A percentile compares a stretch with the other conserved stretches of the same genome.
These are phyloP conservation scores for Coenonympha arcania DNA, from an alignment of 2,888 invertebrate species.

Conservation along the genomic window DNA sequence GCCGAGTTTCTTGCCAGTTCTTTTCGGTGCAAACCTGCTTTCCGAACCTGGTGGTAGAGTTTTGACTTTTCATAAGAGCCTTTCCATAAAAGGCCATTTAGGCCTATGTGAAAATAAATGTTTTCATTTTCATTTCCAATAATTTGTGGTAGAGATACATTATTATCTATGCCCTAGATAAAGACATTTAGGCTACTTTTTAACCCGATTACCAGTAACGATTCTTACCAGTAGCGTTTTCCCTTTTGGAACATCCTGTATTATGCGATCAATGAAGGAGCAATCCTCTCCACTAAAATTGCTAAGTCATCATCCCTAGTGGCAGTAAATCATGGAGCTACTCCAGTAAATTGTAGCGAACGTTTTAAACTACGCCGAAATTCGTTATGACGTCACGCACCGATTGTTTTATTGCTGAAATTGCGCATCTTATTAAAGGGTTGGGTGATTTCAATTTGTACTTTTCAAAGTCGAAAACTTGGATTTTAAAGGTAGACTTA, in stretches of 20 bases:
- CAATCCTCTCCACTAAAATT: slow-evolving; percentile 40
- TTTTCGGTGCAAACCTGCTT: too few species aligned
- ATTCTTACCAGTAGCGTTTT: background rate
- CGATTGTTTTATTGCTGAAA: slow-evolving; percentile 64
- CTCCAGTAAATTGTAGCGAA: slow-evolving; percentile 61
- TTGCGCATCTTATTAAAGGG: slow-evolving; percentile 51
- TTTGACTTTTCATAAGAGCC: too few species aligned
- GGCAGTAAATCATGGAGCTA: slow-evolving; percentile 50
- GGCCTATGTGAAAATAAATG: too few species aligned
- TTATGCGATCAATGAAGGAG: slow-evolving; percentile 28
- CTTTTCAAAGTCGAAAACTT: slow-evolving; percentile 12
- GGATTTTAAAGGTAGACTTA: too few species aligned
- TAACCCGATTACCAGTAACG: too few species aligned
- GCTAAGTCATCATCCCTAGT: slow-evolving; percentile 54
- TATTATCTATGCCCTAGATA: too few species aligned
- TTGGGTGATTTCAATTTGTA: slow-evolving; percentile 43
- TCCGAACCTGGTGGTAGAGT: too few species aligned
- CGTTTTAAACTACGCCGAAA: slow-evolving; percentile 66
- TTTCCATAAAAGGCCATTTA: too few species aligned
- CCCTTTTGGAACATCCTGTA: slow-evolving; percentile 22
- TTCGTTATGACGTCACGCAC: slow-evolving; percentile 68
- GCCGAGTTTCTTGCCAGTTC: too few species aligned
- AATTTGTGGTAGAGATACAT: too few species aligned
- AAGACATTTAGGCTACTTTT: too few species aligned
- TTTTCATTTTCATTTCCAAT: too few species aligned